phyloP scores from a whole-genome alignment of 2,888 invertebrate genomes.

The Pinctada fucata region DNA sequence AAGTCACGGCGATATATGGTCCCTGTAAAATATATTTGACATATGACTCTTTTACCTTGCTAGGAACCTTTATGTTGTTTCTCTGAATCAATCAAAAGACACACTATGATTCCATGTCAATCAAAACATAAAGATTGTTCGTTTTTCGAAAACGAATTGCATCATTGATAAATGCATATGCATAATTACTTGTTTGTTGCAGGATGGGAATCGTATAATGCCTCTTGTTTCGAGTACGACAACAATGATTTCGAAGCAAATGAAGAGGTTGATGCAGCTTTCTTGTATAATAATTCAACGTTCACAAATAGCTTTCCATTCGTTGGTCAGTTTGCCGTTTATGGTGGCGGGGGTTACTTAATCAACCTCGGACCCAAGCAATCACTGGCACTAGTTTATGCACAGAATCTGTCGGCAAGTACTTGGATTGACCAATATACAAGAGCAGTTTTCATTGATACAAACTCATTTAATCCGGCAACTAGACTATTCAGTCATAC shows the following conservation, averaged over 20 bases:
- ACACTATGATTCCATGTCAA: no score
- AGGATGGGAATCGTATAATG: slow-evolving; percentile 24
- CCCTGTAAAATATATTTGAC: no score
- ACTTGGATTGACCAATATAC: slow-evolving; percentile 52
- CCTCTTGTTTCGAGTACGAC: slow-evolving; percentile 15
- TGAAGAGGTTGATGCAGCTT: slow-evolving; percentile 20
- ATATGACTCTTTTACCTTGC: no score
- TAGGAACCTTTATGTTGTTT: no score
- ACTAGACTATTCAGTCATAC: slow-evolving; percentile 27
- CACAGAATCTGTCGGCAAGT: slow-evolving; percentile 20
- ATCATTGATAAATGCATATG: no score
- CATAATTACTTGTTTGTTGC: background rate
- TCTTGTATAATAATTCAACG: slow-evolving; percentile 11
- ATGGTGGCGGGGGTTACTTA: slow-evolving; percentile 44
- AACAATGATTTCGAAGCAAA: slow-evolving; percentile 9
- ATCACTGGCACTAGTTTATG: slow-evolving; percentile 21
- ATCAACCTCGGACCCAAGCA: slow-evolving; percentile 36
- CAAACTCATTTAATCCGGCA: slow-evolving; percentile 32
- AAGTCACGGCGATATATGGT: no score
- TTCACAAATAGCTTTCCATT: slow-evolving; percentile 20
- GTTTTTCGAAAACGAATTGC: no score
- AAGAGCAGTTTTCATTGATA: slow-evolving; percentile 46
- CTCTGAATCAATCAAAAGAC: no score
- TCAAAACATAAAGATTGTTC: no score
- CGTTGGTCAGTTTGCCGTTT: slow-evolving; percentile 25